Conservation (phyloP, 2,797 vertebrate genomes). For the Cirrhinus mrigala region DNA sequence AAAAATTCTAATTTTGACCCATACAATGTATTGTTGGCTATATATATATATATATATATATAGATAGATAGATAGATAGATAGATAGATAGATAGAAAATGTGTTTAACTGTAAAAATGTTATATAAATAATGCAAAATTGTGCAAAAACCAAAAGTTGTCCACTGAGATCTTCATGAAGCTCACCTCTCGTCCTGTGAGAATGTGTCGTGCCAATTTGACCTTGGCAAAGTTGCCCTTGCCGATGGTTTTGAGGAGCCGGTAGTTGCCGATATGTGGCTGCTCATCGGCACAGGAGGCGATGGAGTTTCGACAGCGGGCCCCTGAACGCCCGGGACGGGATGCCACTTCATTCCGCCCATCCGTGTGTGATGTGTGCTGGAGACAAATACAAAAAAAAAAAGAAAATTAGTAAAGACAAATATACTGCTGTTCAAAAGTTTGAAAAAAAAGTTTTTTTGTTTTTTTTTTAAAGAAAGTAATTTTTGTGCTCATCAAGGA, state of each 20-base stretch:
- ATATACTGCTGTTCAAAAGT: neutral
- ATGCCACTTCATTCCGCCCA: slow-evolving; percentile 79
- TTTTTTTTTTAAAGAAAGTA: too few relatives aligned
- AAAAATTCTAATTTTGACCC: too few relatives aligned
- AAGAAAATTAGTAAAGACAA: neutral
- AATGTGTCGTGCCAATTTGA: slow-evolving; percentile 88
- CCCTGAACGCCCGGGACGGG: slow-evolving; percentile 75
- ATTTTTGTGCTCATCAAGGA: too few relatives aligned
- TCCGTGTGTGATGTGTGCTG: slow-evolving; percentile 79
- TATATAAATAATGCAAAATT: neutral
- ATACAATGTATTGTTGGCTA: too few relatives aligned
- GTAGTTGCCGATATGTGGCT: slow-evolving; percentile 89
- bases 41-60: too few relatives aligned
- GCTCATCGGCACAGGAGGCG: slow-evolving; percentile 87
- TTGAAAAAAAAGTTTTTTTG: too few relatives aligned
- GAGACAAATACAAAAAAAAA: neutral
- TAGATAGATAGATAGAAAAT: too few relatives aligned
- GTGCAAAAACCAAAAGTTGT: neutral
- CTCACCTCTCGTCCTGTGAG: slow-evolving; percentile 90
- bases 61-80: too few relatives aligned
- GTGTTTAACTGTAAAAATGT: too few relatives aligned
- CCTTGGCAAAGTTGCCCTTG: slow-evolving; percentile 91
- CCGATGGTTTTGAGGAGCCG: slow-evolving; percentile 90
- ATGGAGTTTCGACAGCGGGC: slow-evolving; percentile 87
- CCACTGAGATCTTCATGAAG: neutral